A percentile compares a stretch with the other conserved stretches of the same genome.
Conservation (phyloP, 2,888 invertebrate genomes). For the Drosophila prostipennis region DNA sequence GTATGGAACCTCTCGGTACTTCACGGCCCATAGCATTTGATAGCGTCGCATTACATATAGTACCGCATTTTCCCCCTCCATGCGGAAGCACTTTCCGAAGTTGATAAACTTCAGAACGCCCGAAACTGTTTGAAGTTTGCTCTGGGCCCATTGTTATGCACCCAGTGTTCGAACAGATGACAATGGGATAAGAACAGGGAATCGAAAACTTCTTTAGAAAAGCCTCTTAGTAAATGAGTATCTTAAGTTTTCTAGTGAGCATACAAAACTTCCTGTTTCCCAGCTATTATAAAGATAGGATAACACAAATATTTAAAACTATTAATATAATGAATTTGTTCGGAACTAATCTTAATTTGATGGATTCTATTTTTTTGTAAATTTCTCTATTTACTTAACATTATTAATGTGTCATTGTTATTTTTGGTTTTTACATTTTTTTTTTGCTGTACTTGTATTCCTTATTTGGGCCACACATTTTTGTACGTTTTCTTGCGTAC, state of each 20-base stretch:
- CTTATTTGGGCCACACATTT: conserved; percentile 70
- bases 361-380: conserved; percentile 14
- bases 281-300: background rate
- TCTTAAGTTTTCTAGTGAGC: background rate
- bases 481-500: conserved; percentile 69
- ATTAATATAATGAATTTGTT: background rate
- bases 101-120: conserved; percentile 7
- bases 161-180: conserved; percentile 6
- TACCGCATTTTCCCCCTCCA: conserved; percentile 4
- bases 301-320: too few species aligned
- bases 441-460: conserved; percentile 42
- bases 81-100: conserved; percentile 31
- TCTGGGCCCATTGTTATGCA: conserved; percentile 17
- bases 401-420: conserved; percentile 56
- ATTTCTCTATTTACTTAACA: conserved; percentile 64
- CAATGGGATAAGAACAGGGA: conserved; percentile 23
- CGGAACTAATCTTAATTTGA: background rate
- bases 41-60: conserved; percentile 14
- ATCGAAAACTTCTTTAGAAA: background rate
- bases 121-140: conserved; percentile 23
- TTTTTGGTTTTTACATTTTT: conserved; percentile 24
- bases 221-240: background rate
- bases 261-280: background rate
- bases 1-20: conserved; percentile 12
- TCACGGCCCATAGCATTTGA: conserved; percentile 32